Evolutionary conservation across 2,113 vertebrate genomes (phyloP), one percentile per base, ranked within the genome.

Genomic region (Ceuthmochares aereus): DNA sequence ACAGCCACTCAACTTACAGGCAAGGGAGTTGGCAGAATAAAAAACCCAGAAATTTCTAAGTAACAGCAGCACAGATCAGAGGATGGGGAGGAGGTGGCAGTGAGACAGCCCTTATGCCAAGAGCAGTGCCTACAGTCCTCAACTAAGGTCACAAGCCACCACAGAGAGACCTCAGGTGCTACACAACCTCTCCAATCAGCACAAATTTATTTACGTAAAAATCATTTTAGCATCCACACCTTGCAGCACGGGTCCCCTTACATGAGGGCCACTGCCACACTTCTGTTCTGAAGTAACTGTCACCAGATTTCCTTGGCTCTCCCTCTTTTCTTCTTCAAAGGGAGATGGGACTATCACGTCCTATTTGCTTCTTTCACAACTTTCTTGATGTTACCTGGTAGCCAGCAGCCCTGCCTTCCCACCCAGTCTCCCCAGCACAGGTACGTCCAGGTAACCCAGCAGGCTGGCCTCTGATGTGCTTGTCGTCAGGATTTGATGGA

Each of bases 271-370:
- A 47, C 29, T 4, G 0, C 7, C 49, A 80, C 5, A 4, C 7
- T 74, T 37, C 23, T 60, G 6, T 47, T 79, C 52, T 6, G 0
- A 37, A 84, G 40, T 9, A 56, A 47, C 20, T 67, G 42, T 52
- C 62, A 62, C 10, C 18, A 36, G 52, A 22, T 79, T 60, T 60
- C 34, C 32, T 42, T 8, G 22, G 11, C 18, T 91, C 15, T 8
- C 51, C 1, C 15, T 79, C 40, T 10, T 59, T 59, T 51, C 37
- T 55, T 32, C 10, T 59, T 21, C n/a, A 30, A 40, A 83, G 15
- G 17, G 21, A 73, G 10, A 16, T 11, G 20, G 32, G 15, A 51
- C 29, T 74, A 18, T 1, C 5, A 0, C 7, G 0, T 3, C 32
- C 73, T 17, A 4, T 30, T 34, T 11, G 3, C 30, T 32, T 20